Conservation (phyloP, 2,113 vertebrate genomes). For the Corythaeola cristata region DNA sequence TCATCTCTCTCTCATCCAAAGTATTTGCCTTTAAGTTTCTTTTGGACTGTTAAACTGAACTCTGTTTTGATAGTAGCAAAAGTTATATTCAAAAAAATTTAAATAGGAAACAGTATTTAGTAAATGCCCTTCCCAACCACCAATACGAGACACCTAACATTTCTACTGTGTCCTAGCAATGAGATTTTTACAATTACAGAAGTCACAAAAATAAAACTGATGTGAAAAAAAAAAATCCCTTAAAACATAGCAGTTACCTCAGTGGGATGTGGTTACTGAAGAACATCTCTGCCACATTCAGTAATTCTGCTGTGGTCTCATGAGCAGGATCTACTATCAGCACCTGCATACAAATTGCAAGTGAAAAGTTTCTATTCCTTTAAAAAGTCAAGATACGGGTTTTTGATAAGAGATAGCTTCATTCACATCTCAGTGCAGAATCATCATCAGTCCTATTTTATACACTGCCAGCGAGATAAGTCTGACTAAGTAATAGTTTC, state of each 20-base stretch:
- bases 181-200: not conserved
- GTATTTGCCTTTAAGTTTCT: not conserved
- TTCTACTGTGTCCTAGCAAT: not conserved
- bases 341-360: constrained; percentile 77
- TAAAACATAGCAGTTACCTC: constrained; percentile 74
- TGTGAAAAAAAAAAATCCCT: not conserved
- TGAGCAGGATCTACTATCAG: constrained; percentile 90
- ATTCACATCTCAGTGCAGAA: not conserved
- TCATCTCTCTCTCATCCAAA: not conserved
- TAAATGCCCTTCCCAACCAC: not conserved
- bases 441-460: not conserved
- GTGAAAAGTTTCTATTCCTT: not conserved
- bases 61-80: not conserved
- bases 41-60: not conserved
- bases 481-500: not conserved
- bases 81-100: not conserved
- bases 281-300: constrained; percentile 96
- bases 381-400: not conserved
- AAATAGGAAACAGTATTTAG: not conserved
- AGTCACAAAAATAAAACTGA: not conserved
- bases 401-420: not conserved
- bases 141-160: not conserved
- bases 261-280: constrained; percentile 95
- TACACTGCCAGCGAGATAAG: not conserved
- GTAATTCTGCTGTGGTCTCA: constrained; percentile 84